A percentile compares a stretch with the other conserved stretches of the same genome.
Evolutionary conservation across 2,797 vertebrate species (phyloP).

Genomic region (Prionace glauca): DNA sequence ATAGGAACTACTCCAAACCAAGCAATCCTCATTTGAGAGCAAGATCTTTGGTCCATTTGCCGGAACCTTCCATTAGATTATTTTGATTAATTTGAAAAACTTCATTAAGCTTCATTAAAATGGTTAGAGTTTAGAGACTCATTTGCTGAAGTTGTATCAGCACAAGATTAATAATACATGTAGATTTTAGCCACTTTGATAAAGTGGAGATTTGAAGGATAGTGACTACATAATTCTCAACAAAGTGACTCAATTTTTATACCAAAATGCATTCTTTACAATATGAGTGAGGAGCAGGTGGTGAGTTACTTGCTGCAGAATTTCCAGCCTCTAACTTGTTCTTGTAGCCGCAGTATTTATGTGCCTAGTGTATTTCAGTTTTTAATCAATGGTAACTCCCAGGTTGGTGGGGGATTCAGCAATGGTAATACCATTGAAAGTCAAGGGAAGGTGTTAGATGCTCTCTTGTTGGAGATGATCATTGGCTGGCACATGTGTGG

Average conservation of each 20-base stretch:
- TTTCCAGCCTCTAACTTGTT: too few relatives aligned
- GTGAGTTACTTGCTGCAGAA: too few relatives aligned
- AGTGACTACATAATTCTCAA: background rate
- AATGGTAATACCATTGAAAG: too few relatives aligned
- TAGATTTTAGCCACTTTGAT: background rate
- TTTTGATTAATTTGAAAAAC: background rate
- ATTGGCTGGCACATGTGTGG: too few relatives aligned
- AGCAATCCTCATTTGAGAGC: constrained; percentile 5
- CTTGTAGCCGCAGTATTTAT: too few relatives aligned
- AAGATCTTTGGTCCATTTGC: background rate
- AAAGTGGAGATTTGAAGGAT: background rate
- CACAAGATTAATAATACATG: background rate
- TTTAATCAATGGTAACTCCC: too few relatives aligned
- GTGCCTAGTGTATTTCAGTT: too few relatives aligned
- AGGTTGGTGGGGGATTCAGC: too few relatives aligned
- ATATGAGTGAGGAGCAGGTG: too few relatives aligned
- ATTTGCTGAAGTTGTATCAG: background rate
- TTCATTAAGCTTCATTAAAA: background rate
- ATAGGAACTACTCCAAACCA: constrained; percentile 21
- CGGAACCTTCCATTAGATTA: background rate
- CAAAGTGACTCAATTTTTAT: background rate
- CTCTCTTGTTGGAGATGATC: too few relatives aligned
- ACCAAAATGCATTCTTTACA: background rate
- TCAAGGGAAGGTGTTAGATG: too few relatives aligned
- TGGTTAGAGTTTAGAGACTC: background rate